phyloP scores from a whole-genome alignment of 2,888 invertebrate genomes.

The Coremacera marginata region DNA sequence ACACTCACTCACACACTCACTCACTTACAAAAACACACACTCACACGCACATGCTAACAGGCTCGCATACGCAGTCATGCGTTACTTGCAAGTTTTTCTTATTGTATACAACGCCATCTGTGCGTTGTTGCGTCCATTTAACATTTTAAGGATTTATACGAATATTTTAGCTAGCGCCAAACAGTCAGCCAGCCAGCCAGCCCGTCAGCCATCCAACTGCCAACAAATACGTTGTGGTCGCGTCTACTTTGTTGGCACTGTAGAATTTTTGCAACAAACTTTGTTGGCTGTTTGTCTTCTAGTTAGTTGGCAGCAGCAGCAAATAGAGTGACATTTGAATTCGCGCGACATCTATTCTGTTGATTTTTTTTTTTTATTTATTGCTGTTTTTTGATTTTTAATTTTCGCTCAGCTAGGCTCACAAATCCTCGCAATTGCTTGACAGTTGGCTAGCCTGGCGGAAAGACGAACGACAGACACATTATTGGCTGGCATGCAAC shows the following conservation, averaged over 20 bases:
- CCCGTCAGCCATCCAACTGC: constrained; percentile 23
- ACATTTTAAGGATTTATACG: constrained; percentile 53
- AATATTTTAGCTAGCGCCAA: constrained; percentile 2
- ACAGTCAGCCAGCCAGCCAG: background rate
- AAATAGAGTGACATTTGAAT: constrained; percentile 59
- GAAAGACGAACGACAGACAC: background rate
- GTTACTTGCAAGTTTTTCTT: too few species aligned
- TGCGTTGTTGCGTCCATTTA: background rate
- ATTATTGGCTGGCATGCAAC: background rate
- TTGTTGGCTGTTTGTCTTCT: too few species aligned
- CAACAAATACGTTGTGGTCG: background rate
- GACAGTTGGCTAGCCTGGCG: constrained; percentile 20
- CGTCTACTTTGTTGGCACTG: constrained; percentile 29
- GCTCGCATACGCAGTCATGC: constrained; percentile 26
- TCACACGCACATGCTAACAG: constrained; percentile 43
- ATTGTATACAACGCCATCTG: background rate
- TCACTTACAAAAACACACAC: constrained; percentile 54
- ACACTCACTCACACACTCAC: constrained; percentile 52
- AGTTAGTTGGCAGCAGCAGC: background rate
- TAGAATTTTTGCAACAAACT: too few species aligned
- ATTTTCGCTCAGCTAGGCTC: constrained; percentile 19
- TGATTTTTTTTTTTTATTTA: constrained; percentile 31
- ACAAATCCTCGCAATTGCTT: constrained; percentile 26
- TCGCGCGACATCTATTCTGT: constrained; percentile 44
- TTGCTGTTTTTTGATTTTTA: constrained; percentile 58